Evolutionary conservation across 2,797 vertebrate genomes (phyloP).

Genomic region (Parauchenoglanis punctatus): DNA sequence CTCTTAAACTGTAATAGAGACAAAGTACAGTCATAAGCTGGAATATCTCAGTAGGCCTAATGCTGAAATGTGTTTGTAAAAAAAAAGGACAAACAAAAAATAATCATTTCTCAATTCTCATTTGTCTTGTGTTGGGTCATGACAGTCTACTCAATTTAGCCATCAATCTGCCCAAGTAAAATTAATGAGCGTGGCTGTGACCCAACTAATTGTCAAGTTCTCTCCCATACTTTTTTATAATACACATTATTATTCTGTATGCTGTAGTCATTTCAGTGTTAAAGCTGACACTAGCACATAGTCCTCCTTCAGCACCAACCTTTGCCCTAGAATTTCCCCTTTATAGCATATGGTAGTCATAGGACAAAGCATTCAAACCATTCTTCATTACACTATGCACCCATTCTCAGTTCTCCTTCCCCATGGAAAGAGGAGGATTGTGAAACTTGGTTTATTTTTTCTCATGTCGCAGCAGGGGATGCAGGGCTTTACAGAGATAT

Average conservation of each 20-base stretch:
- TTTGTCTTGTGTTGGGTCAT: neutral
- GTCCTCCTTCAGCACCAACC: neutral
- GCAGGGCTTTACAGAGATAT: slow-evolving; percentile 36
- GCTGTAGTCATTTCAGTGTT: neutral
- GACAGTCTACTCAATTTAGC: neutral
- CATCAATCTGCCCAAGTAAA: neutral
- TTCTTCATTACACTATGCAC: slow-evolving; percentile 1
- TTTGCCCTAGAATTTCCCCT: slow-evolving; percentile 4
- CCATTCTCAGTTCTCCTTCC: slow-evolving; percentile 11
- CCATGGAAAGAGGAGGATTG: slow-evolving; percentile 6
- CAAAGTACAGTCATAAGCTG: slow-evolving; percentile 6
- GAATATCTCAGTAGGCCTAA: neutral
- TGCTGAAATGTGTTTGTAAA: neutral
- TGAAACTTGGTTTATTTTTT: slow-evolving; percentile 20
- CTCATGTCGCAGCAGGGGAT: neutral
- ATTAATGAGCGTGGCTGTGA: neutral
- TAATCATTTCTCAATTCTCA: too few species aligned
- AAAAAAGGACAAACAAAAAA: too few species aligned
- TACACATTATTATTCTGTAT: neutral
- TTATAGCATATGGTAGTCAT: neutral
- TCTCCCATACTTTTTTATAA: neutral
- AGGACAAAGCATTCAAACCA: slow-evolving; percentile 13
- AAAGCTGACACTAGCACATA: neutral
- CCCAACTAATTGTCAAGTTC: neutral
- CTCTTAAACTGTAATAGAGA: neutral